Evolutionary conservation across 2,797 vertebrate species (phyloP).

Genomic region (Paguma larvata): DNA sequence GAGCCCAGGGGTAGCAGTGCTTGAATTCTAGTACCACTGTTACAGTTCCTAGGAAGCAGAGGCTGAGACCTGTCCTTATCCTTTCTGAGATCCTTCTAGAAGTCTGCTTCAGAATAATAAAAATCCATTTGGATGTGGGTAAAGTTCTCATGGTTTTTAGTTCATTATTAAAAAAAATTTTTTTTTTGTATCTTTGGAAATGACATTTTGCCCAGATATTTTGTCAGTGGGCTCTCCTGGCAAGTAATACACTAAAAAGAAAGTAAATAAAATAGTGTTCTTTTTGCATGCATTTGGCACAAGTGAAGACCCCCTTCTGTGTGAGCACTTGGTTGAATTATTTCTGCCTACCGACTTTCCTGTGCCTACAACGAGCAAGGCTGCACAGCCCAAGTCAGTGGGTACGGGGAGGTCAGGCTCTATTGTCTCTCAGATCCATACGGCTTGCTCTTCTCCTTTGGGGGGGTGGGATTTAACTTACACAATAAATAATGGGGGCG

Average conservation of each 20-base stretch:
- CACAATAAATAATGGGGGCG: neutral
- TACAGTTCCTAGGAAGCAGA: neutral
- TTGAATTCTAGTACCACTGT: neutral
- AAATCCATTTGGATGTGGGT: neutral
- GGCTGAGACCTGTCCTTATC: neutral
- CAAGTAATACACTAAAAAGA: constrained; percentile 38
- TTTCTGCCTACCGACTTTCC: neutral
- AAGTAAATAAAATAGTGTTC: constrained; percentile 50
- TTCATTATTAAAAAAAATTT: neutral
- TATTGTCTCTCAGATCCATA: neutral
- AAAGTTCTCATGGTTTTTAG: constrained; percentile 26
- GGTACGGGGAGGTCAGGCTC: neutral
- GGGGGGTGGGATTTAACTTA: neutral
- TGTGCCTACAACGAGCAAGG: neutral
- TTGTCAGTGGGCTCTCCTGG: constrained; percentile 32
- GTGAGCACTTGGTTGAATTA: constrained; percentile 9
- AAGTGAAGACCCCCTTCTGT: constrained; percentile 5
- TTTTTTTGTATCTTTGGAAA: constrained; percentile 54
- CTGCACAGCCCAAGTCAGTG: neutral
- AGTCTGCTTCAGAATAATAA: neutral
- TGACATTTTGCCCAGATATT: constrained; percentile 45
- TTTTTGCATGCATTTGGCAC: constrained; percentile 60
- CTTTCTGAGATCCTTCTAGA: neutral
- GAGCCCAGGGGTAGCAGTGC: neutral
- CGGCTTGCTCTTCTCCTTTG: neutral